A percentile compares a stretch with the other conserved stretches of the same genome.
Conservation (phyloP, 2,797 vertebrate genomes). For the Sebastes aleutianus region DNA sequence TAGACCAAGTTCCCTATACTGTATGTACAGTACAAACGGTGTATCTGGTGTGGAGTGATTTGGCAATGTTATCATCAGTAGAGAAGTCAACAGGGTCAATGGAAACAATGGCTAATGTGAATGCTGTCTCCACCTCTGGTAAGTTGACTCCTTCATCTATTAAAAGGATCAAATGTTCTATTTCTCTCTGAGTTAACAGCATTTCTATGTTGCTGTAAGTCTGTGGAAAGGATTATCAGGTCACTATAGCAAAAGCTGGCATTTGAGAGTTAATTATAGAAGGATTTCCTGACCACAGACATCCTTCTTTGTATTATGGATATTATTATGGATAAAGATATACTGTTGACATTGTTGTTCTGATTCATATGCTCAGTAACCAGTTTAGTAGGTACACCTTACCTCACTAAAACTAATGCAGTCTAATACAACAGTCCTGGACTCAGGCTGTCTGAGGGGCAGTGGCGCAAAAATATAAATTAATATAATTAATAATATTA, state of each 20-base stretch:
- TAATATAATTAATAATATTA: too few relatives aligned
- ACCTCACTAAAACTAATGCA: neutral
- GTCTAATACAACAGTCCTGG: neutral
- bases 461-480: too few relatives aligned
- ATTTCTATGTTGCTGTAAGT: too few relatives aligned
- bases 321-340: neutral
- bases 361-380: neutral
- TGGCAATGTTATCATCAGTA: neutral
- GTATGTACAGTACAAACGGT: neutral
- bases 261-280: rapidly evolving
- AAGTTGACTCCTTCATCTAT: conserved; percentile 2
- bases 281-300: neutral
- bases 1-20: rapidly evolving
- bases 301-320: neutral
- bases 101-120: neutral
- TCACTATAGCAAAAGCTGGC: too few relatives aligned
- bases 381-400: neutral
- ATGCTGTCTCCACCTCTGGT: neutral
- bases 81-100: neutral
- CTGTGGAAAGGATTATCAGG: too few relatives aligned
- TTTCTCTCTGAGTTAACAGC: too few relatives aligned
- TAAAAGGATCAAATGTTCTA: neutral
- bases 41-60: neutral
- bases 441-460: too few relatives aligned
- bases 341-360: neutral